Evolutionary conservation across 2,888 invertebrate genomes (phyloP).

Genomic region (Euspilapteryx auroguttella): DNA sequence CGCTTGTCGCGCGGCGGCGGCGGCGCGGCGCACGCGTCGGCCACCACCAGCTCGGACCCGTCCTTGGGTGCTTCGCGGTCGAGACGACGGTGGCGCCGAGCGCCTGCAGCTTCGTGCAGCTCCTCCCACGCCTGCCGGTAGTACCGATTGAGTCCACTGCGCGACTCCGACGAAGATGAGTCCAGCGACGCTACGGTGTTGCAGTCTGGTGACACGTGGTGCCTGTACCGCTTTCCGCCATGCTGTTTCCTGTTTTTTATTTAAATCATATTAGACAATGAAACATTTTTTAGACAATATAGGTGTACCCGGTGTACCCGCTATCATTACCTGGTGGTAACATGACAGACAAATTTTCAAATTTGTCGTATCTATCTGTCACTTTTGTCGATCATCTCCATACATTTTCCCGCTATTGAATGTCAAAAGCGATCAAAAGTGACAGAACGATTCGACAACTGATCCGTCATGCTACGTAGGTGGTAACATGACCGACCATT

Average conservation of each 20-base stretch:
- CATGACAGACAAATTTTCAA: too few species aligned
- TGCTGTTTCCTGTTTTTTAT: constrained; percentile 40
- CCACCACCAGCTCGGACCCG: constrained; percentile 76
- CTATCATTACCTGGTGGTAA: too few species aligned
- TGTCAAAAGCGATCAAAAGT: too few species aligned
- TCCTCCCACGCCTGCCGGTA: constrained; percentile 94
- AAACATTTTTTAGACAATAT: too few species aligned
- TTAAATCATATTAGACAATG: too few species aligned
- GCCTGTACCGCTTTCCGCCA: constrained; percentile 84
- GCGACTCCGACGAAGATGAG: constrained; percentile 83
- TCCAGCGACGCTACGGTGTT: constrained; percentile 90
- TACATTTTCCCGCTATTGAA: too few species aligned
- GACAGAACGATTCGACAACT: too few species aligned
- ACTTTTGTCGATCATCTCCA: too few species aligned
- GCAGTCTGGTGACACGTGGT: constrained; percentile 87
- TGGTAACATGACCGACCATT: too few species aligned
- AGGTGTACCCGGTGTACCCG: too few species aligned
- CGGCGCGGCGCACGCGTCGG: constrained; percentile 60
- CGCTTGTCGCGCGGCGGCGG: constrained; percentile 58
- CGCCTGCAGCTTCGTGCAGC: constrained; percentile 77
- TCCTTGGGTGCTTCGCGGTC: constrained; percentile 66
- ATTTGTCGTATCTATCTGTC: too few species aligned
- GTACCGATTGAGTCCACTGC: constrained; percentile 82
- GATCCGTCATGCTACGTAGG: too few species aligned
- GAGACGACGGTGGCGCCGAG: constrained; percentile 56